These are phyloP conservation scores for Smutsia temminckii DNA, from an alignment of 2,797 vertebrate species.

Conservation along the genomic window DNA sequence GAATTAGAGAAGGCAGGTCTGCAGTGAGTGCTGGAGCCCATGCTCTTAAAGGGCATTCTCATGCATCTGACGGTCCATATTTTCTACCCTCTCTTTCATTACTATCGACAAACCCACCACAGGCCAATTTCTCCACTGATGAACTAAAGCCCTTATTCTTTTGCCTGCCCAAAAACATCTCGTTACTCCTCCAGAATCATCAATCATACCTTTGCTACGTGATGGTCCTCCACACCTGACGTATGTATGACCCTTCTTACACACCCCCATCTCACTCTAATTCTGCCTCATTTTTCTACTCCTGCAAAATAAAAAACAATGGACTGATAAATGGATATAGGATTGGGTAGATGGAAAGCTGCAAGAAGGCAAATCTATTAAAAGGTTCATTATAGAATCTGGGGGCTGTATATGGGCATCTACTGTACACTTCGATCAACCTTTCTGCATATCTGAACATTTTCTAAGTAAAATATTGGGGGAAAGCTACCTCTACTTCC, in stretches of 20 bases:
- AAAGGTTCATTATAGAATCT: background rate
- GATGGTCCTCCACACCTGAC: background rate
- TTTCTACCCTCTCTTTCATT: background rate
- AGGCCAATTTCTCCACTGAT: background rate
- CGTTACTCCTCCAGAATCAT: background rate
- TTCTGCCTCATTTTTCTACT: background rate
- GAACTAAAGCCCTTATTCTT: background rate
- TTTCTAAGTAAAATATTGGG: background rate
- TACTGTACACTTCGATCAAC: background rate
- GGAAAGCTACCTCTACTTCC: background rate
- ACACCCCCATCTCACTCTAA: background rate
- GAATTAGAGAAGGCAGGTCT: background rate
- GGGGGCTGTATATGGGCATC: background rate
- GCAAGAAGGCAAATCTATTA: background rate
- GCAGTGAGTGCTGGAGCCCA: fast-evolving
- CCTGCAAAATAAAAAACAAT: background rate
- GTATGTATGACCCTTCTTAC: no score
- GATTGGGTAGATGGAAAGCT: background rate
- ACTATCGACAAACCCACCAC: background rate
- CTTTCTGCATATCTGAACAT: background rate
- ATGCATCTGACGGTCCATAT: background rate
- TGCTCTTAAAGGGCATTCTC: background rate
- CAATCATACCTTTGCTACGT: background rate
- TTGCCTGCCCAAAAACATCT: background rate
- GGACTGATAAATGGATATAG: background rate